Base-by-base conservation (phyloP, 2,797 vertebrate species). In the Characodon lateralis region DNA sequence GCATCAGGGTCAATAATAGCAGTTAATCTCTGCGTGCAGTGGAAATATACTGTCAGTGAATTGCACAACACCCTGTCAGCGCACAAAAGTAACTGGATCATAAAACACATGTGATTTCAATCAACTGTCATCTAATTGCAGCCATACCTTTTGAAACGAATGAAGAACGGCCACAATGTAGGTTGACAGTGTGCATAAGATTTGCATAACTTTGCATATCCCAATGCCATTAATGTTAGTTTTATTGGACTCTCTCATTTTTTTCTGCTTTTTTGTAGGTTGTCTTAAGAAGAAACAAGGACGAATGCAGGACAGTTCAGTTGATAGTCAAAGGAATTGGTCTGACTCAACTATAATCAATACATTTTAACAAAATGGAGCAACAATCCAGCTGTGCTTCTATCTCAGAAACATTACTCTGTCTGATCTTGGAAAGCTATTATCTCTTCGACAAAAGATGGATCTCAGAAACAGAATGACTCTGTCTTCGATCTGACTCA, bases 61-160 rank as follows among this genome's bases (percentile, higher is more conserved):
- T 86, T 51, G 87, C 41, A 84, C 86, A 63, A 80, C 82, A 39
- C 51, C 79, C 83, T 92, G 90, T 91, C 91, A 90, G 84, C 83
- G 70, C 88, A 89, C 80, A 80, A 89, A 91, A 90, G 89, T 88
- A 92, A 93, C 84, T 41, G 84, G 92, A 91, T 91, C 88, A 89
- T 92, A 93, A 94, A 95, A 93, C 79, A 84, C 85, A 90, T 91
- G 87, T 84, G 90, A 91, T 94, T 93, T 94, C 93, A 94, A 94
- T 94, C 93, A 93, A 83, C 83, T 93, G 92, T 92, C 89, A 78
- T 86, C 92, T 94, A 95, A 94, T 94, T 94, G 91, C 84, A 81
- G 91, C 71, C 87, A 70, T 83, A 89, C 84, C 88, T 91, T 92
- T 87, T 89, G 86, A 91, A 93, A 92, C 50, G 81, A 89, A 86